Evolutionary conservation across 2,797 vertebrate species (phyloP).

Genomic region (Cuculus canorus): DNA sequence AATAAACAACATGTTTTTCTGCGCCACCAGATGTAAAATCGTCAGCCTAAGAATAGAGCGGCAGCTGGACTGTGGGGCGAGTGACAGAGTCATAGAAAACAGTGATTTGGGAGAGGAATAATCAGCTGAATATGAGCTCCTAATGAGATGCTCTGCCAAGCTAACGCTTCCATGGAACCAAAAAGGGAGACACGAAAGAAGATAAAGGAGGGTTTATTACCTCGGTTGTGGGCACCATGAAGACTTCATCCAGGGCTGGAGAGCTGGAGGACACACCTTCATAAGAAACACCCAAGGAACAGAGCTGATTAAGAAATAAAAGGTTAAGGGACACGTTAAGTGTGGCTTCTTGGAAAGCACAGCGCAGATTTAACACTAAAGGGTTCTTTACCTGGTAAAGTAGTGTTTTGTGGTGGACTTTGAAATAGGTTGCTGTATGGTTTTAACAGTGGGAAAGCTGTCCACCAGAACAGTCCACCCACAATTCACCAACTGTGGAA

Average conservation of each 20-base stretch:
- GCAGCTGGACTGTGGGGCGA: neutral
- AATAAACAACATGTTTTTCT: slow-evolving; percentile 44
- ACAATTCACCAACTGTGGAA: accelerated
- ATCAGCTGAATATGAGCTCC: slow-evolving; percentile 12
- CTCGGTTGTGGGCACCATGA: neutral
- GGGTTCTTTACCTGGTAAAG: neutral
- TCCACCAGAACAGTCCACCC: neutral
- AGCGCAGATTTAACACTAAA: neutral
- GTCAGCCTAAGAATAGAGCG: neutral
- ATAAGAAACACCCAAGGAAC: neutral
- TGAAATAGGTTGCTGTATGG: neutral
- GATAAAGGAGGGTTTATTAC: neutral
- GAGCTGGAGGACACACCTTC: neutral
- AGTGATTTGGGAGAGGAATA: slow-evolving; percentile 26
- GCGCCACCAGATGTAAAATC: neutral
- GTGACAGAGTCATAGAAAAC: neutral
- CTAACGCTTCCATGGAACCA: neutral
- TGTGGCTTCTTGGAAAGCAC: neutral
- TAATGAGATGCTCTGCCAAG: slow-evolving; percentile 45
- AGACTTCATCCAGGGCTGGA: neutral
- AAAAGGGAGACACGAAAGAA: neutral
- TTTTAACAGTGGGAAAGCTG: neutral
- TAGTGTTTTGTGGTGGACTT: neutral
- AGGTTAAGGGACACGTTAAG: neutral
- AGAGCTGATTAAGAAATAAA: neutral